Evolutionary conservation across 2,797 vertebrate genomes (phyloP), one percentile per base, ranked within the genome.

Genomic region (Octomys mimax): DNA sequence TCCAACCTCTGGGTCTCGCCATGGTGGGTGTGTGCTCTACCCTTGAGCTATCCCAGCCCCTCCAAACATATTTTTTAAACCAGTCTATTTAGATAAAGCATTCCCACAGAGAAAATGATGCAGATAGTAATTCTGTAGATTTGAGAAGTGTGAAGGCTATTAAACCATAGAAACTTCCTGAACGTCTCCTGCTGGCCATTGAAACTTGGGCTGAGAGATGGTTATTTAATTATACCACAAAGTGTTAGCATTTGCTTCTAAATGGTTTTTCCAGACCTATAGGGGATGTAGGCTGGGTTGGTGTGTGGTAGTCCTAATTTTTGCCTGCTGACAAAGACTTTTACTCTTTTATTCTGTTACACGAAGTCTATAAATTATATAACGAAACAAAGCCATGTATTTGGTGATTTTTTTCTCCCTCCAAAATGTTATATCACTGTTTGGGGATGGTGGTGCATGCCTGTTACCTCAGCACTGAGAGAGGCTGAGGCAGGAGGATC

Each of bases 21-120:
- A 10, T 24, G 64, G 11, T 73, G 66, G 52, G 54, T 12, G 18
- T 28, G 28, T 31, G 13, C 11, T 71, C 7, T 39, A 49, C 16
- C 75, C 52, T 18, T 36, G 36, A 80, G 54, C 54, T 62, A 73
- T 18, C 54, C 57, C 54, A 64, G 57, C 42, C 59, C 66, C 54
- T 73, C 4, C 22, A 81, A 19, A 10, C 1, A 61, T 33, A 68
- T 24, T 57, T 87, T 91, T 91, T 71, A 89, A 94, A 52, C 31
- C 39, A 14, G 3, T 66, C 73, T 73, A 19, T 64, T 87, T 13
- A 62, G n/a, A 94, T 81, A 87, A 89, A 87, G 52, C 18, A 42
- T 61, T 95, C 80, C 93, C 62, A 42, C 9, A 36, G 61, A 93
- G 87, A 86, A 89, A 91, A 96, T 83, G 54, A 87, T 12, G 42